Evolutionary conservation across 1,140 invertebrate genomes (phyloP), one percentile per base, ranked within the genome.

Genomic region (Microplitis mediator): DNA sequence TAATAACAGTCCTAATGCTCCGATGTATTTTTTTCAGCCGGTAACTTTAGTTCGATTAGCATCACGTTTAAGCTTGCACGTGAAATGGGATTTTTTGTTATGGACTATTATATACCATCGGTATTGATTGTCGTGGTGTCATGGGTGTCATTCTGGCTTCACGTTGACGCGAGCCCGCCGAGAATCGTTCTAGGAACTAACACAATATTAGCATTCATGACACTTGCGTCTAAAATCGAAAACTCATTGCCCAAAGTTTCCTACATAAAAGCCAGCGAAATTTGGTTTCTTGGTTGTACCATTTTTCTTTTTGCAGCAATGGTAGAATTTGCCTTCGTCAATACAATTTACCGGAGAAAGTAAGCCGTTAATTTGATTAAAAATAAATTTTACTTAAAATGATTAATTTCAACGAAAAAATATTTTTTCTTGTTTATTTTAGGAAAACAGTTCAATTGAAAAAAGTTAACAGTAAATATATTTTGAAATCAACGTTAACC

Each of bases 121-220:
- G 95, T 96, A 87, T 89, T 96, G 73, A 92, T 97, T 67, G 95
- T 96, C 3, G 92, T 92, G 13, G 94, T 95, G 69, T 96, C 95
- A 0, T 97, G 95, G 95, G 95, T 96, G 13, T 95, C 95, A 0
- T 96, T 96, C 79, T 96, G 95, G 95, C 85, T 96, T 61, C 95
- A 96, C 80, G 92, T 94, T 31, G 95, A 96, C 79, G 94, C 95
- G 13, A 91, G 94, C 11, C 93, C 95, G 4, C 93, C 95, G 16
- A 88, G 94, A 78, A 94, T 94, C 58, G 93, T 93, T 34, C 85
- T 95, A 77, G 93, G 93, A 93, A 94, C 94, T 13, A 94, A 93
- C 74, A 95, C 94, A 3, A 93, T 96, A 89, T 86, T 96, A 60
- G 94, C 94, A 9, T 95, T 96, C 74, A 95, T 95, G 76, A 96